Conservation (phyloP, 2,113 vertebrate species). For the Chlamydotis undulata region DNA sequence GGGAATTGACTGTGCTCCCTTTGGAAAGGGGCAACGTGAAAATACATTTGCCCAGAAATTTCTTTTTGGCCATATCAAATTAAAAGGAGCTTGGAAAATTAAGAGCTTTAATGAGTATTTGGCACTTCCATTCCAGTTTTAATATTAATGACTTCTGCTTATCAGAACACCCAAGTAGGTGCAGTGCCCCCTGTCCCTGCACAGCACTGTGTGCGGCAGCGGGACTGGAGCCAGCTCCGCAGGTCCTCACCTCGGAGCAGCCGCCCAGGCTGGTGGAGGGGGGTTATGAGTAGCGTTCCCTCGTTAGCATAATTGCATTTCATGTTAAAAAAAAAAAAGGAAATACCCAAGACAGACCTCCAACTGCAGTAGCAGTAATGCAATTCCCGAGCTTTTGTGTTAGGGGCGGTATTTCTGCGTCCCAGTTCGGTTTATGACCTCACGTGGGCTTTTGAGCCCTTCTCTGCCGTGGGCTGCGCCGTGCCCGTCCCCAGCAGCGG, state of each 20-base stretch:
- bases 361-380: neutral
- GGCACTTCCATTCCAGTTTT: neutral
- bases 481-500: neutral
- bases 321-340: neutral
- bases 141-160: neutral
- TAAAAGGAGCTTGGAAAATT: neutral
- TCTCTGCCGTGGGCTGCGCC: neutral
- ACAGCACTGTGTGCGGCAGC: neutral
- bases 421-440: fast-evolving
- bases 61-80: neutral
- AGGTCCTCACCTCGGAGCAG: neutral
- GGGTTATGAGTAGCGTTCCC: conserved; percentile 33
- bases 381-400: neutral
- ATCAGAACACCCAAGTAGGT: neutral
- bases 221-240: neutral
- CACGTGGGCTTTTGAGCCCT: fast-evolving
- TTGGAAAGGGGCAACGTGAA: neutral
- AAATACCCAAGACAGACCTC: neutral
- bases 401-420: neutral
- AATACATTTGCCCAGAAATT: neutral
- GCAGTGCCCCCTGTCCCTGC: neutral
- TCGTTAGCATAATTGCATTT: conserved; percentile 30
- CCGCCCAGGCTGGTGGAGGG: neutral
- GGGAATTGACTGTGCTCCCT: neutral
- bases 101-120: neutral